These are phyloP conservation scores for Rhinichthys osculus DNA, from an alignment of 2,797 vertebrate genomes.

Conservation along the genomic window DNA sequence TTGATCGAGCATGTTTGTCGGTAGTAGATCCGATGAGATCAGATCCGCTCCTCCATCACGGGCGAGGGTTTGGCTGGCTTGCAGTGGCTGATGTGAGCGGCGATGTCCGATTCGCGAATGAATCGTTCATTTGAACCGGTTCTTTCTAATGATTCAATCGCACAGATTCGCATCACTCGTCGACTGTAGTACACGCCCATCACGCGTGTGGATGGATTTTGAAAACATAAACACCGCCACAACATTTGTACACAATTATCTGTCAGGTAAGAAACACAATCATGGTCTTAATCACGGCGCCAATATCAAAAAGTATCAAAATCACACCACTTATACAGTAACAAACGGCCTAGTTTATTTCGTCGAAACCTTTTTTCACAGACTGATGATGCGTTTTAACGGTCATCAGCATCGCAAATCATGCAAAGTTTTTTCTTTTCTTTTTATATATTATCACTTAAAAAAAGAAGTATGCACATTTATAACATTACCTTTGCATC, in stretches of 20 bases:
- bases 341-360: background rate
- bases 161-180: constrained; percentile 1
- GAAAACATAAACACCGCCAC: background rate
- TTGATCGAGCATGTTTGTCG: constrained; percentile 59
- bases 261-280: background rate
- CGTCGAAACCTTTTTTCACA: background rate
- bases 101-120: background rate
- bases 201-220: background rate
- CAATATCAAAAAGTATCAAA: background rate
- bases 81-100: constrained; percentile 30
- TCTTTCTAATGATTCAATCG: constrained; percentile 8
- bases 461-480: too few species aligned
- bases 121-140: background rate
- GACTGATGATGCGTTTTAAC: background rate
- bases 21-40: constrained; percentile 25
- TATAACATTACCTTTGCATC: too few species aligned
- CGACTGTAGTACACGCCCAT: too few species aligned
- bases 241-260: background rate
- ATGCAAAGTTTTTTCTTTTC: too few species aligned
- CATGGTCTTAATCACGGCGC: background rate
- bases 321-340: background rate
- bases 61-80: constrained; percentile 34
- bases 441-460: too few species aligned
- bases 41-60: constrained; percentile 31
- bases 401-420: too few species aligned